Evolutionary conservation across 2,797 vertebrate species (phyloP), one percentile per base, ranked within the genome.

Genomic region (Coilia nasus): DNA sequence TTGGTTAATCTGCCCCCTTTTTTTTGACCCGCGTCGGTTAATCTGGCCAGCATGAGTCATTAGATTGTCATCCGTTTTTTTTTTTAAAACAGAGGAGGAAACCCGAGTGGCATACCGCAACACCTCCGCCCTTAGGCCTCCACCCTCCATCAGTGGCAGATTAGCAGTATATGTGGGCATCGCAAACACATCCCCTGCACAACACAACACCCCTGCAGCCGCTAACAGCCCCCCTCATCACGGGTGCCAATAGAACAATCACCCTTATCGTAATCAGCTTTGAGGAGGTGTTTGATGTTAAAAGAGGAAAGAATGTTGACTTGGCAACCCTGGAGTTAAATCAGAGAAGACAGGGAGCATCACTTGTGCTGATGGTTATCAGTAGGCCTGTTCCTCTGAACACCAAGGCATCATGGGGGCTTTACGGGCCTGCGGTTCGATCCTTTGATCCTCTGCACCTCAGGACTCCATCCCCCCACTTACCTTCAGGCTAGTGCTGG

Each of bases 1-100:
- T 89, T 89, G 91, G 87, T 89, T 87, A 62, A 89, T 87, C 54
- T 86, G 87, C 78, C 75, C n/a, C n/a, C n/a, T 54, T 54, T 90
- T 87, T 31, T 83, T 90, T 89, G 83, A 21, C 83, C 25, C 57
- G 85, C 85, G 90, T 89, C 88, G 91, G 87, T 89, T 87, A 62
- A 89, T 87, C 54, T 86, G 87, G 81, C 75, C n/a, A 64, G 83
- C 15, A 85, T 85, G 35, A 88, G 84, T 89, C 85, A 90, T 90
- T 88, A 89, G 88, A 86, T 91, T 90, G 84, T 84, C 85, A 86
- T 54, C 50, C 3, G 50, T 54, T 2, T 54, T 54, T 41, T 41
- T 41, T n/a, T n/a, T n/a, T 82, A 82, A 87, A 84, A 85, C 81
- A 57, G 81, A 28, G 50, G 83, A 15, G 64, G 25, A 28, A 84